Evolutionary conservation across 2,113 vertebrate genomes (phyloP).

Genomic region (Progne subis): DNA sequence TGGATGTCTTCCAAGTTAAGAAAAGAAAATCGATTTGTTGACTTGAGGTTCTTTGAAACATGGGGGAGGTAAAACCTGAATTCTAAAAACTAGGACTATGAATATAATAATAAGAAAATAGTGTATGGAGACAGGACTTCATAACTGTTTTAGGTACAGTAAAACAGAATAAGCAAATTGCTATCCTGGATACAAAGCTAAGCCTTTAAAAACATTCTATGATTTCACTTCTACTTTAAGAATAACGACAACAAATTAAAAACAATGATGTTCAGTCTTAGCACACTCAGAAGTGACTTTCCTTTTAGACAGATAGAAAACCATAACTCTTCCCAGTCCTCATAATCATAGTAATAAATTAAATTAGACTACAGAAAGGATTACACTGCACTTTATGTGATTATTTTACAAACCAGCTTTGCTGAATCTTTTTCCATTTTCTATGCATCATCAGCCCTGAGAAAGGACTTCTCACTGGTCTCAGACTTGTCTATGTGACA

Average conservation of each 20-base stretch:
- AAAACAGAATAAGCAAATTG: background rate
- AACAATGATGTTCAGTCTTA: background rate
- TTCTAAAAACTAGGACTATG: background rate
- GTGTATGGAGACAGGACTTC: background rate
- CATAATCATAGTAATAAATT: background rate
- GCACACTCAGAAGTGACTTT: background rate
- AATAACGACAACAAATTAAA: background rate
- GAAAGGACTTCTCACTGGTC: background rate
- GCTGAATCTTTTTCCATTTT: background rate
- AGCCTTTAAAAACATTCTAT: background rate
- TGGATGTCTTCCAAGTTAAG: background rate
- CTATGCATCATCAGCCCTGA: background rate
- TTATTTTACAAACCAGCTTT: background rate
- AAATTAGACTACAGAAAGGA: background rate
- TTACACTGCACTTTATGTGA: slow-evolving; percentile 1
- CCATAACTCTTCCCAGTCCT: background rate
- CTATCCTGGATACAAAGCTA: background rate
- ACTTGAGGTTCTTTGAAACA: background rate
- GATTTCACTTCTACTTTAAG: background rate
- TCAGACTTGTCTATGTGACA: background rate
- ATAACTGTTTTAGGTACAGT: background rate
- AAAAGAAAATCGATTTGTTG: background rate
- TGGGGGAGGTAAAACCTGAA: background rate
- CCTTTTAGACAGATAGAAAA: background rate
- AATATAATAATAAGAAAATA: background rate